Evolutionary conservation across 2,113 vertebrate species (phyloP), one percentile per base, ranked within the genome.

Genomic region (Picathartes gymnocephalus): DNA sequence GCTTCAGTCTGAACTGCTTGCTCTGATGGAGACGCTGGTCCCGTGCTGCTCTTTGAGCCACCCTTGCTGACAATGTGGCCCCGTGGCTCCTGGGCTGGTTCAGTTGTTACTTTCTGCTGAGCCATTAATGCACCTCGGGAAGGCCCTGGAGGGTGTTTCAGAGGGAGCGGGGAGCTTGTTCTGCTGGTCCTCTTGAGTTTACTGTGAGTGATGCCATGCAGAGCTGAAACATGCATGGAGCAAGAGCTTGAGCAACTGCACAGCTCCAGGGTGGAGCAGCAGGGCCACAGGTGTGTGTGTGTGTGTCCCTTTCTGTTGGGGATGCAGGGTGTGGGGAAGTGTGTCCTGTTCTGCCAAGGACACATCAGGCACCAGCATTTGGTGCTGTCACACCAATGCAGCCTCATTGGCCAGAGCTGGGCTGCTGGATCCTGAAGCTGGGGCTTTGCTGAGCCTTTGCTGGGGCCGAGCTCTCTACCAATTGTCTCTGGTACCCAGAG

Each of bases 181-280:
- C 45, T 71, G 47, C n/a, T 10, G 8, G 6, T 42, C 21, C 31
- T 35, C 61, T 8, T 8, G 19, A 37, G 25, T 10, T 8, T 11
- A 9, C 69, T 30, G 33, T 9, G 22, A 33, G 51, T 0, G 11
- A 47, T 42, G 18, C 61, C 0, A 0, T 9, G 1, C 33, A 6
- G 23, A 56, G 51, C 20, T 5, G 9, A 48, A 44, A 35, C 0
- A 0, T 12, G 30, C 15, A 9, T 3, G 2, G 57, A 50, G 28
- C 13, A 13, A 24, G 56, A 72, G 53, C 39, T 18, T 13, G 62
- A 24, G 39, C 2, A 5, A 61, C 51, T 7, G 4, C 14, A 1
- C 0, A 5, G 31, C 42, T 25, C 48, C 14, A 4, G 53, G 17
- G 22, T 11, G 16, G 47, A 61, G n/a, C 35, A 71, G 65, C 40